Evolutionary conservation across 2,113 vertebrate genomes (phyloP).

Genomic region (Zootoca vivipara): DNA sequence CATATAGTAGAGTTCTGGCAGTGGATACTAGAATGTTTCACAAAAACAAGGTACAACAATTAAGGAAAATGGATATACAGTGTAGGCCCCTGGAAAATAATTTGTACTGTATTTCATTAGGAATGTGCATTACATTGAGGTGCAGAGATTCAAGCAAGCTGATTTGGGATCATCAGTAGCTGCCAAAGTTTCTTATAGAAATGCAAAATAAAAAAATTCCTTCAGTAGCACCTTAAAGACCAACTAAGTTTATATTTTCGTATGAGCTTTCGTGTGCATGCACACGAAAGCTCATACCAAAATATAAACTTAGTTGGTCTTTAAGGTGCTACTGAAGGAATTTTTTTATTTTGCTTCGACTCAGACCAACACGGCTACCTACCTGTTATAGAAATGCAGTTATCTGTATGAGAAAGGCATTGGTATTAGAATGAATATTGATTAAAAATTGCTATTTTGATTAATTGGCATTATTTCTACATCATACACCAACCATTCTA

Average conservation of each 20-base stretch:
- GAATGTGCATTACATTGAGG: not conserved
- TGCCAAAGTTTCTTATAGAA: not conserved
- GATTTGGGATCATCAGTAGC: constrained; percentile 4
- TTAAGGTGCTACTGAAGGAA: too few species aligned
- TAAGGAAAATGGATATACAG: not conserved
- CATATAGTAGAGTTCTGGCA: not conserved
- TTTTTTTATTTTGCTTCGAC: too few species aligned
- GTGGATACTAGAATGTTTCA: not conserved
- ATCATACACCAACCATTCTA: too few species aligned
- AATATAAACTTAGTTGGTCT: too few species aligned
- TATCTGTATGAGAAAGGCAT: not conserved
- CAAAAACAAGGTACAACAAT: not conserved
- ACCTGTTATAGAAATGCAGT: not conserved
- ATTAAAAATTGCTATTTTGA: too few species aligned
- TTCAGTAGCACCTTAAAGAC: too few species aligned
- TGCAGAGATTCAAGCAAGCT: not conserved
- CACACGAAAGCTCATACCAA: too few species aligned
- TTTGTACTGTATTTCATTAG: not conserved
- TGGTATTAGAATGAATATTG: not conserved
- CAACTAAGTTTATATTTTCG: too few species aligned
- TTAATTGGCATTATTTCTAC: too few species aligned
- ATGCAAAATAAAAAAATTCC: too few species aligned
- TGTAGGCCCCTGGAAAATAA: not conserved
- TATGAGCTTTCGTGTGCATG: too few species aligned
- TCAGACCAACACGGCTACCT: too few species aligned